Evolutionary conservation across 2,113 vertebrate genomes (phyloP).

Genomic region (Percopsis transmontana): DNA sequence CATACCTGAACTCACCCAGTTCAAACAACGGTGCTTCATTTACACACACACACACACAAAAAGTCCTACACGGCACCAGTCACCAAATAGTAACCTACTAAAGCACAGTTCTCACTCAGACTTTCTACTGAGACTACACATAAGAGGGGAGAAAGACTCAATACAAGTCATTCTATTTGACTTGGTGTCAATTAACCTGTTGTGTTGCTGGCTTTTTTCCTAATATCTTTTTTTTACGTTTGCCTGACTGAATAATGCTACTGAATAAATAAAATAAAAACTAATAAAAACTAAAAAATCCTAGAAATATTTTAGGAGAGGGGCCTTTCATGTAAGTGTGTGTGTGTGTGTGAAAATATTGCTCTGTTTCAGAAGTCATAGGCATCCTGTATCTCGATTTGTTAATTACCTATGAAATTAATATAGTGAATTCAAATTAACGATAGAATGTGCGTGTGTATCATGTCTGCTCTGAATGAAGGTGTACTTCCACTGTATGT

Average conservation of each 20-base stretch:
- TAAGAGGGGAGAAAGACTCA: slow-evolving; percentile 33
- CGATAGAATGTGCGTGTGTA: too few species aligned
- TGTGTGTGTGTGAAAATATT: neutral
- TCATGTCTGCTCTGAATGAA: too few species aligned
- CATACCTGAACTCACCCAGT: slow-evolving; percentile 52
- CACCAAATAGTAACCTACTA: slow-evolving; percentile 10
- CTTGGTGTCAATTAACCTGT: slow-evolving; percentile 49
- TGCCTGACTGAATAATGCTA: slow-evolving; percentile 29
- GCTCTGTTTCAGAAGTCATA: too few species aligned
- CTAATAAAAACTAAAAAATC: neutral
- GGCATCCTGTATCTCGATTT: too few species aligned
- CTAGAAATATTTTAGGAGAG: slow-evolving; percentile 5
- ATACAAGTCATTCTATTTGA: slow-evolving; percentile 54
- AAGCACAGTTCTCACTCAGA: too few species aligned
- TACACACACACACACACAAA: slow-evolving; percentile 16
- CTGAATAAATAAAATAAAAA: slow-evolving; percentile 21
- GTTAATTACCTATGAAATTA: too few species aligned
- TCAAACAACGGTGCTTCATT: slow-evolving; percentile 63
- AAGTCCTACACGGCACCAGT: slow-evolving; percentile 4
- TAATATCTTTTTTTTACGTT: slow-evolving; percentile 10
- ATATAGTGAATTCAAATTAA: too few species aligned
- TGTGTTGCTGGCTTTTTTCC: slow-evolving; percentile 30
- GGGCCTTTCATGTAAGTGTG: neutral
- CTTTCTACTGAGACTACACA: neutral
- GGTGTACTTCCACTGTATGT: too few species aligned